Percentiles rank a stretch among this genome's conserved stretches.
These are phyloP conservation scores for Pheucticus melanocephalus DNA, from an alignment of 2,113 vertebrate genomes.

Conservation along the genomic window DNA sequence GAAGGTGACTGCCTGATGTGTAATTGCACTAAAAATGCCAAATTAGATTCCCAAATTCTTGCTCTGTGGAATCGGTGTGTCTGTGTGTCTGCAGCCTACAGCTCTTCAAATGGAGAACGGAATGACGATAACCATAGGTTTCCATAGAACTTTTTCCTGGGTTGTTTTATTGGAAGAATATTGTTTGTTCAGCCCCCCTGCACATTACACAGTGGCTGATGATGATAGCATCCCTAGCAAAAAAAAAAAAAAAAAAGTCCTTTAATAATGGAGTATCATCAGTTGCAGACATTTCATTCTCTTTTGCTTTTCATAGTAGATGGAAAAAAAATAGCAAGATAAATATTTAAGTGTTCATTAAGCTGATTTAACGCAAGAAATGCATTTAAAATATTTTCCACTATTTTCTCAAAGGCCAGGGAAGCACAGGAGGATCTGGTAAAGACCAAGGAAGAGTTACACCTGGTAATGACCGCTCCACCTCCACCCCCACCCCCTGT, in stretches of 20 bases:
- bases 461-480: constrained; percentile 81
- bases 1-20: neutral
- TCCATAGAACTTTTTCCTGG: neutral
- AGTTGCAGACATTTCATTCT: neutral
- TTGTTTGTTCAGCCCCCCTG: neutral
- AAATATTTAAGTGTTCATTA: neutral
- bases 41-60: neutral
- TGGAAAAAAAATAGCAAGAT: neutral
- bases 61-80: neutral
- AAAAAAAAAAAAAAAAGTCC: neutral
- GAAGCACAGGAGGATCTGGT: constrained; percentile 87
- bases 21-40: neutral
- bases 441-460: constrained; percentile 90
- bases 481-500: constrained; percentile 80
- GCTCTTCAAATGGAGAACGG: neutral
- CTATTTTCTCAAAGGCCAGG: constrained; percentile 74
- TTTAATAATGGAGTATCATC: neutral
- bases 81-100: neutral
- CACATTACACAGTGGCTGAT: neutral
- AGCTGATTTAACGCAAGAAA: neutral
- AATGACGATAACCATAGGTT: neutral
- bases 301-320: neutral
- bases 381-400: neutral
- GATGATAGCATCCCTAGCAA: neutral
- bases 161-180: neutral